Evolutionary conservation across 53 echinoderm and acorn worm species (phyloP).

Genomic region (Echinarachnius parma): DNA sequence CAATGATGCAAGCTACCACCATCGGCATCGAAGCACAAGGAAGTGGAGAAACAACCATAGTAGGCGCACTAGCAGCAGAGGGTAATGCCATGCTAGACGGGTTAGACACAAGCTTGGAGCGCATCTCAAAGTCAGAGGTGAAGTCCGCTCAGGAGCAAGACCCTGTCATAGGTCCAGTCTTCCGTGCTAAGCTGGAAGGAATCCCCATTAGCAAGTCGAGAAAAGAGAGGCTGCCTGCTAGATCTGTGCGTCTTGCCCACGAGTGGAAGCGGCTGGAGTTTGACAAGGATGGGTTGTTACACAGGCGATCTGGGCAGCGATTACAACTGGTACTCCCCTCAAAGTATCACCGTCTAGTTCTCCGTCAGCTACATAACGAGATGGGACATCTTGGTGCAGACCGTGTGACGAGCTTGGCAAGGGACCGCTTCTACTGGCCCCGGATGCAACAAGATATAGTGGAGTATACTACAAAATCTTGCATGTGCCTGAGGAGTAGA

Average conservation of each 20-base stretch:
- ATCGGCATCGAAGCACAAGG: not conserved
- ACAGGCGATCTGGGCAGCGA: slow-evolving; percentile 6
- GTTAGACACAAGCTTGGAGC: too few relatives aligned
- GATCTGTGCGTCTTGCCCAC: slow-evolving; percentile 17
- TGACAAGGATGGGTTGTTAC: slow-evolving; percentile 17
- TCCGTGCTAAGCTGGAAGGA: slow-evolving; percentile 6
- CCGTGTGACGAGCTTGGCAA: slow-evolving; percentile 27
- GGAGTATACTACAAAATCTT: slow-evolving; percentile 34
- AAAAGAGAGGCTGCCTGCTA: not conserved
- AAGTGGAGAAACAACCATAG: not conserved
- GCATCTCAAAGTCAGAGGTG: slow-evolving; percentile 25
- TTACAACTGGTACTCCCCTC: slow-evolving; percentile 14
- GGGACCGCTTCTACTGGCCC: slow-evolving; percentile 58
- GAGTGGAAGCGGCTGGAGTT: slow-evolving; percentile 48
- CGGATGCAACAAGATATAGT: slow-evolving; percentile 41
- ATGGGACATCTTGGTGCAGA: slow-evolving; percentile 66
- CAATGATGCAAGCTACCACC: slow-evolving; percentile 7
- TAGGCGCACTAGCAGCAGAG: not conserved
- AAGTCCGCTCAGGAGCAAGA: slow-evolving; percentile 41
- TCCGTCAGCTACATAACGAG: slow-evolving; percentile 36
- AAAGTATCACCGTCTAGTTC: not conserved
- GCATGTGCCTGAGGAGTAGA: slow-evolving; percentile 45
- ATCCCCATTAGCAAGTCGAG: slow-evolving; percentile 8
- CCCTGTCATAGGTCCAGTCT: slow-evolving; percentile 14
- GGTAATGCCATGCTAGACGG: not conserved